phyloP scores from a whole-genome alignment of 64 coral and sea anemone species.

The Stichodactyla mertensii region DNA sequence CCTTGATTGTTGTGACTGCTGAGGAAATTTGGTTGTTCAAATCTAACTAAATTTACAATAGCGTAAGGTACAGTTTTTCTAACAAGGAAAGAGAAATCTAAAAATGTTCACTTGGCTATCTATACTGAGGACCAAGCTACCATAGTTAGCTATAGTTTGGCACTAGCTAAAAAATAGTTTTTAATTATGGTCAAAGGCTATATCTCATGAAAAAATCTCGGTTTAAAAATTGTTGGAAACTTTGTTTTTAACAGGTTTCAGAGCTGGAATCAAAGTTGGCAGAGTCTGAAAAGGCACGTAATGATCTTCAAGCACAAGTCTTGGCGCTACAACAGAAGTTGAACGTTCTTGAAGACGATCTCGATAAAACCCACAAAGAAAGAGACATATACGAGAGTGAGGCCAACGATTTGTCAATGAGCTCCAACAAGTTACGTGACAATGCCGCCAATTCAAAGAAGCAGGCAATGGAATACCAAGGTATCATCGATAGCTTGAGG shows the following conservation, averaged over 20 bases:
- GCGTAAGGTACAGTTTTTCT: no score
- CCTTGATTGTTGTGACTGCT: no score
- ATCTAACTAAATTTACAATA: no score
- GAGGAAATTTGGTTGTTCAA: no score
- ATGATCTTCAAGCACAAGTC: constrained; percentile 18
- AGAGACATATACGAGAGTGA: constrained; percentile 38
- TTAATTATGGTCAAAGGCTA: no score
- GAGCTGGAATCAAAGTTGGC: constrained; percentile 57
- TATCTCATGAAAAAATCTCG: not conserved
- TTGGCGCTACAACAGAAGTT: constrained; percentile 35
- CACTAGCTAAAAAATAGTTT: no score
- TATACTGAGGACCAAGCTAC: no score
- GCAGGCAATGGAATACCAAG: constrained; percentile 33
- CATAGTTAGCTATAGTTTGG: no score
- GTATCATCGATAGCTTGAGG: constrained; percentile 27
- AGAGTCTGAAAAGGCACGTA: constrained; percentile 44
- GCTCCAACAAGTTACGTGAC: constrained; percentile 27
- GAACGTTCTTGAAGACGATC: constrained; percentile 34
- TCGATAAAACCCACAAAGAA: constrained; percentile 28
- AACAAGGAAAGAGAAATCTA: no score
- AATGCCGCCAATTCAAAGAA: constrained; percentile 25
- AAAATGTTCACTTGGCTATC: no score
- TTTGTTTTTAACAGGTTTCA: constrained; percentile 10
- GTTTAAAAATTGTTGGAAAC: not conserved
- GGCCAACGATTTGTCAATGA: constrained; percentile 32